Percentiles rank a stretch among this genome's conserved stretches.
phyloP scores from a whole-genome alignment of 2,797 vertebrate species.

The Eutrigla gurnardus region DNA sequence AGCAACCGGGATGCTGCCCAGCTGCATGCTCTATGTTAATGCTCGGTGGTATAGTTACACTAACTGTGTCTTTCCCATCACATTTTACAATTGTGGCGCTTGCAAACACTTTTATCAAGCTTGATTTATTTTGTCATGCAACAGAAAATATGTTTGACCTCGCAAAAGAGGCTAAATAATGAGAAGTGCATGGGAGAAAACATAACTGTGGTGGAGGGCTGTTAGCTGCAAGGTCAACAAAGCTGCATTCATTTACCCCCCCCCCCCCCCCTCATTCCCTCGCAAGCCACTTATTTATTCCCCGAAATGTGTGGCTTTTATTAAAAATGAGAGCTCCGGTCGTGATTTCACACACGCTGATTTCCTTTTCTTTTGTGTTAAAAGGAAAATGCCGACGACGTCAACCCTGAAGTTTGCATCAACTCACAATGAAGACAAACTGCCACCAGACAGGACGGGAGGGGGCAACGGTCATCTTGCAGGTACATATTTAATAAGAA shows the following conservation, averaged over 20 bases:
- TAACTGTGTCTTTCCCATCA: conserved; percentile 5
- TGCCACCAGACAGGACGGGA: conserved; percentile 40
- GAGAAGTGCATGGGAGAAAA: conserved; percentile 29
- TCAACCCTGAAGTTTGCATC: conserved; percentile 37
- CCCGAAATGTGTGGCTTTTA: conserved; percentile 7
- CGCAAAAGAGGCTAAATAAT: conserved; percentile 36
- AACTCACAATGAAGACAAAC: conserved; percentile 36
- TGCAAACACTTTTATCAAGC: conserved; percentile 25
- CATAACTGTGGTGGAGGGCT: conserved; percentile 26
- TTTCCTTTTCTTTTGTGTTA: conserved; percentile 53
- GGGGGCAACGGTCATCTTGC: conserved; percentile 34
- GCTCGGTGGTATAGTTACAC: conserved; percentile 17
- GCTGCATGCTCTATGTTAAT: background rate
- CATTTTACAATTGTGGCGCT: conserved; percentile 10
- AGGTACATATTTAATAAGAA: conserved; percentile 63
- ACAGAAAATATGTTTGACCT: conserved; percentile 43
- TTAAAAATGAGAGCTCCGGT: conserved; percentile 17
- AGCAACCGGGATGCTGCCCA: conserved; percentile 45
- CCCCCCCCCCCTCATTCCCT: background rate
- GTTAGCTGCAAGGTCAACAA: conserved; percentile 58
- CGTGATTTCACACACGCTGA: conserved; percentile 40
- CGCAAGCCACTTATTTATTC: conserved; percentile 22
- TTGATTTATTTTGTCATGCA: conserved; percentile 18
- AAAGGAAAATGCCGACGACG: conserved; percentile 51
- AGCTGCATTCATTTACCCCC: conserved; percentile 14